Evolutionary conservation across 2,888 invertebrate genomes (phyloP).

Genomic region (Cantharis rufa): DNA sequence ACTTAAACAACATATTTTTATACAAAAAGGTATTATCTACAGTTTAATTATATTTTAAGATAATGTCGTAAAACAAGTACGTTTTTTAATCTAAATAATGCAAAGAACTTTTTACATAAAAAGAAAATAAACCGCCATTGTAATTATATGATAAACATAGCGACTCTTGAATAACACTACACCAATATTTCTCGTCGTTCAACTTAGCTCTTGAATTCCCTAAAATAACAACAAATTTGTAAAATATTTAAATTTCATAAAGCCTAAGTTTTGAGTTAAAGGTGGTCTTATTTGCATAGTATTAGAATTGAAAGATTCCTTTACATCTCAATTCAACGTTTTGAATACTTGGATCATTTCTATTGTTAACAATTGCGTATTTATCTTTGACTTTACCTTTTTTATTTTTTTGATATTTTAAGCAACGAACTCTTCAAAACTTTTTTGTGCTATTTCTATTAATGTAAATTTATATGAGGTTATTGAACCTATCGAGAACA

Average conservation of each 20-base stretch:
- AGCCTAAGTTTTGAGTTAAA: constrained; percentile 31
- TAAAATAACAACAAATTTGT: constrained; percentile 41
- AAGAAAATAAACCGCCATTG: background rate
- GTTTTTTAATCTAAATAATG: background rate
- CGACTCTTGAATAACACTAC: background rate
- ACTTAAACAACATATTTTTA: background rate
- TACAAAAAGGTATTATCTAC: background rate
- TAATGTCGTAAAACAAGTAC: background rate
- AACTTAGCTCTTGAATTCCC: constrained; percentile 25
- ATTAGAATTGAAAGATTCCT: constrained; percentile 42
- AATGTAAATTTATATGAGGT: background rate
- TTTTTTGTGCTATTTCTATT: background rate
- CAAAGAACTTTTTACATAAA: background rate
- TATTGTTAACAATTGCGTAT: constrained; percentile 32
- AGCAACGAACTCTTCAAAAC: constrained; percentile 9
- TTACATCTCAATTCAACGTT: constrained; percentile 36
- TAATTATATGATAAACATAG: background rate
- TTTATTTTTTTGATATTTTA: constrained; percentile 21
- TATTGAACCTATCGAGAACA: background rate
- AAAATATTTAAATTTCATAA: constrained; percentile 41
- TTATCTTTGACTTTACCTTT: constrained; percentile 36
- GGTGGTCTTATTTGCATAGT: constrained; percentile 40
- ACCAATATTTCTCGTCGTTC: background rate
- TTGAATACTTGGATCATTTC: constrained; percentile 27
- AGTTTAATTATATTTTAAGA: background rate